Base-by-base conservation (phyloP, 1,140 invertebrate species). In the Papilio dardanus region DNA sequence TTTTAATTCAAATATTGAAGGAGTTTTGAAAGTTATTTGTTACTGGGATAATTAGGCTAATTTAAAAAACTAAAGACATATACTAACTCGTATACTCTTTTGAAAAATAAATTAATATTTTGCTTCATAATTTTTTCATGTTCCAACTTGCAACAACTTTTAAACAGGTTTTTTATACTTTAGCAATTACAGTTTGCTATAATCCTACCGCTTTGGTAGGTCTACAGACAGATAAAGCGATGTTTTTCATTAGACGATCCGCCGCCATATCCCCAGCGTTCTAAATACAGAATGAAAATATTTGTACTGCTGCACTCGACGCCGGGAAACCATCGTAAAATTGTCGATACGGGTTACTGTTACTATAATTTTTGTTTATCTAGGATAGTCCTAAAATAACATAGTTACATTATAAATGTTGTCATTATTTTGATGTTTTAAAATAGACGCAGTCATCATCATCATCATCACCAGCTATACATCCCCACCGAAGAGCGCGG, bases 211-310 rank as follows among this genome's bases (percentile, higher is more conserved):
- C 21, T 37, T 10, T 37, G 35, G 35, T 54, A 4, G 21, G 50
- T 16, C 8, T 12, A 62, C 54, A 58, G 50, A 58, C 54, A 58
- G 54, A 62, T 62, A 62, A 62, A 62, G 6, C 54, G 54, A 62
- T 62, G 54, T 62, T 62, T 62, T 62, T 62, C 54, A 62, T 62
- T 62, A 62, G 54, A 28, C 54, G 54, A 28, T 12, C 54, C 12
- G 24, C 54, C 24, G 24, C 24, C 54, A 14, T 62, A 62, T 62
- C 54, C 54, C 46, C 19, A 50, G 24, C 24, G 54, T 12, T 62
- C 67, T 68, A 73, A 73, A 73, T 58, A 73, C 46, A 58, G 71
- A 73, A 73, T 73, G 71, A 58, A 54, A 73, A 73, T 73, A 73
- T 73, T 73, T 73, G 71, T 73, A 33, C 31, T 33, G 46, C 71